Evolutionary conservation across 2,888 invertebrate species (phyloP).

Genomic region (Leucoma salicis): DNA sequence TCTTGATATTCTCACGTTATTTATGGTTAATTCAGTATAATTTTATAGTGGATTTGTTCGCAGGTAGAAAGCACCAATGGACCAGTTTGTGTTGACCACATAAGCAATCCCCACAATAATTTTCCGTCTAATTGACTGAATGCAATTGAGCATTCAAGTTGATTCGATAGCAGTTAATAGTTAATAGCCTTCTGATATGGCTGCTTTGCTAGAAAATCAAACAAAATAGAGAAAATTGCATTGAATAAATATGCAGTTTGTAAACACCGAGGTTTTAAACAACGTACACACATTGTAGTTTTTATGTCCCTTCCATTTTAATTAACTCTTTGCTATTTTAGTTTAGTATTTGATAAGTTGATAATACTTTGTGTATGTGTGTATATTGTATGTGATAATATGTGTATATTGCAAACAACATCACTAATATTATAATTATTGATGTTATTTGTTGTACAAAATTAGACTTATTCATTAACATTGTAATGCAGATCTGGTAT

Average conservation of each 20-base stretch:
- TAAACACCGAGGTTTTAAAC: slow-evolving; percentile 27
- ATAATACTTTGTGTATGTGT: not conserved
- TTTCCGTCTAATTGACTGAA: slow-evolving; percentile 78
- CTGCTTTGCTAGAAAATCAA: slow-evolving; percentile 49
- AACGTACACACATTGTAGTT: slow-evolving; percentile 12
- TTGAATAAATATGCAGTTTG: slow-evolving; percentile 24
- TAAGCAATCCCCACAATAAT: slow-evolving; percentile 61
- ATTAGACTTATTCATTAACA: too few relatives aligned
- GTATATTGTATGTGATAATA: too few relatives aligned
- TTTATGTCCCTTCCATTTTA: not conserved
- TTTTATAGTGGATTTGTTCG: slow-evolving; percentile 24
- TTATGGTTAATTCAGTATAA: slow-evolving; percentile 11
- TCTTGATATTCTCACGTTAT: too few relatives aligned
- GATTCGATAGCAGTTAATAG: slow-evolving; percentile 62
- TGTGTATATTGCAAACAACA: too few relatives aligned
- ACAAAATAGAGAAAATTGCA: slow-evolving; percentile 44
- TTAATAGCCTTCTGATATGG: slow-evolving; percentile 70
- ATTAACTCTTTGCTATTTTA: slow-evolving; percentile 6
- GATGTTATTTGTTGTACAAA: too few relatives aligned
- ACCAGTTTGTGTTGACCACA: slow-evolving; percentile 26
- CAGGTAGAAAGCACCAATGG: slow-evolving; percentile 24
- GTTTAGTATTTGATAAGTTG: too few relatives aligned
- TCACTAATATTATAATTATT: too few relatives aligned
- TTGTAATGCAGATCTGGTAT: too few relatives aligned
- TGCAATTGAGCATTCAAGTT: slow-evolving; percentile 73